Percentiles rank a stretch among this genome's conserved stretches.
These are phyloP conservation scores for Pongo abelii DNA, from an alignment of 2,113 vertebrate species.

Conservation along the genomic window DNA sequence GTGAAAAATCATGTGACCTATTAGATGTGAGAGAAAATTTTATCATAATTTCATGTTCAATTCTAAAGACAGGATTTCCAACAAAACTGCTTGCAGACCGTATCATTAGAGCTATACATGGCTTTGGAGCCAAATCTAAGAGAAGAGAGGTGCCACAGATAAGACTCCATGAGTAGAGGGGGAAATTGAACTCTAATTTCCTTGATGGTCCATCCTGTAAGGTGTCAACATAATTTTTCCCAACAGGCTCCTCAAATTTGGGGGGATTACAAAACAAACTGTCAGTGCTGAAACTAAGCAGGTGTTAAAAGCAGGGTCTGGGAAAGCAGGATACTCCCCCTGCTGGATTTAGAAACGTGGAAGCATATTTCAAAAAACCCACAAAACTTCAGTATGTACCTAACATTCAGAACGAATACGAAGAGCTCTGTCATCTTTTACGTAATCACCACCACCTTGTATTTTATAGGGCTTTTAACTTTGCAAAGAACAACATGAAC, in stretches of 20 bases:
- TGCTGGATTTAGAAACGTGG: constrained; percentile 46
- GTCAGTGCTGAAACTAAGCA: constrained; percentile 1
- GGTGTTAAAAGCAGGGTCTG: constrained; percentile 51
- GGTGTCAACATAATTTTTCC: background rate
- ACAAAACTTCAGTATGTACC: background rate
- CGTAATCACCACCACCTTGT: background rate
- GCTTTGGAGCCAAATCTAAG: background rate
- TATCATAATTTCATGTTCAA: constrained; percentile 4
- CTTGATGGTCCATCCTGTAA: background rate
- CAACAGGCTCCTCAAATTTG: constrained; percentile 29
- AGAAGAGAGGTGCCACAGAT: background rate
- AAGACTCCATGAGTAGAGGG: background rate
- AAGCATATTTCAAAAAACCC: background rate
- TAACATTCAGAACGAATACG: background rate
- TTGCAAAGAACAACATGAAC: background rate
- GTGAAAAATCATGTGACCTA: background rate
- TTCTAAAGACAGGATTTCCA: constrained; percentile 33
- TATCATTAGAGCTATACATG: background rate
- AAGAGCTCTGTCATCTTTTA: background rate
- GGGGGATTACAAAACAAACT: constrained; percentile 37
- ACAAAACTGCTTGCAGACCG: background rate
- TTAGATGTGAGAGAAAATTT: constrained; percentile 43
- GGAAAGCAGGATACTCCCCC: constrained; percentile 14
- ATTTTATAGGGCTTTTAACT: background rate
- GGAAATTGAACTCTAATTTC: background rate